Conservation (phyloP, 2,113 vertebrate species). For the Thomomys bottae region DNA sequence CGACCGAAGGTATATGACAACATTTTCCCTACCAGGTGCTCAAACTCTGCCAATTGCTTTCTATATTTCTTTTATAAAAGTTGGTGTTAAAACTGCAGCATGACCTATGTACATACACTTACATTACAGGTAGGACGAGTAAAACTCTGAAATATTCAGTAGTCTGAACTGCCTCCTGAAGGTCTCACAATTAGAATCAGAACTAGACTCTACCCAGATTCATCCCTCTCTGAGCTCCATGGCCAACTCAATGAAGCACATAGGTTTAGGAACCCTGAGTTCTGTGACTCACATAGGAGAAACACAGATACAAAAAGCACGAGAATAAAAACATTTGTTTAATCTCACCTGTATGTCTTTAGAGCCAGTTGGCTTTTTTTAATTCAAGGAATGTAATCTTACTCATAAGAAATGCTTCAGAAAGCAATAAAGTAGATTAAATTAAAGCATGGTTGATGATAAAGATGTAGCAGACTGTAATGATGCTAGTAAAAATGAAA, state of each 20-base stretch:
- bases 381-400: conserved; percentile 73
- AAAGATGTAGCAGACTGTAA: conserved; percentile 77
- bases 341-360: conserved; percentile 60
- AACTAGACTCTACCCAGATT: background rate
- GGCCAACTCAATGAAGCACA: background rate
- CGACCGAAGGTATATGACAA: background rate
- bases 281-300: conserved; percentile 46
- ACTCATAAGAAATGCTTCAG: conserved; percentile 67
- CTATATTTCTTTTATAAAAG: conserved; percentile 13
- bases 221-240: background rate
- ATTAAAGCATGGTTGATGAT: conserved; percentile 82
- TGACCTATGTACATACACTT: background rate
- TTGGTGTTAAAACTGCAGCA: background rate
- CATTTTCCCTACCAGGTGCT: background rate
- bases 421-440: conserved; percentile 82
- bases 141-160: background rate
- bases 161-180: background rate
- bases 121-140: background rate
- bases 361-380: conserved; percentile 65
- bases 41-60: background rate
- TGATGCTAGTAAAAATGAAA: conserved; percentile 78
- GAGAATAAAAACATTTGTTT: conserved; percentile 49
- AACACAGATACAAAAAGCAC: conserved; percentile 35
- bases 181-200: background rate
- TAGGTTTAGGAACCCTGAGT: background rate